Conservation (phyloP, 2,797 vertebrate species). For the Sternotherus odoratus region DNA sequence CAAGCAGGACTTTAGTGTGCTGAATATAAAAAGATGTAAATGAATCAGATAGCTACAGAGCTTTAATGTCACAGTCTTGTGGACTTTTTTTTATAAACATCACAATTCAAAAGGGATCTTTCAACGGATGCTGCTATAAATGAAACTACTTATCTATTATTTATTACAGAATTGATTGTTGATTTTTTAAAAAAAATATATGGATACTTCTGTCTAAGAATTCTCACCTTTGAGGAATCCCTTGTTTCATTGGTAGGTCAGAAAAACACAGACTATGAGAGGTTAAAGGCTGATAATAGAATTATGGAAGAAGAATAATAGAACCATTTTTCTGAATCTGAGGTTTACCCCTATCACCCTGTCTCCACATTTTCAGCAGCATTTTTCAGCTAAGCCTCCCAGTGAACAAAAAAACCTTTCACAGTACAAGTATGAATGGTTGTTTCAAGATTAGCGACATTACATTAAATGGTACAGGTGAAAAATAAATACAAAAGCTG, state of each 20-base stretch:
- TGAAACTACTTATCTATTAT: not conserved
- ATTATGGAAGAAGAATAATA: not conserved
- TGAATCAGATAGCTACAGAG: slow-evolving; percentile 15
- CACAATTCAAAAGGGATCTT: not conserved
- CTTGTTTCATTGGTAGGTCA: not conserved
- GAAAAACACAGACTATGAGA: not conserved
- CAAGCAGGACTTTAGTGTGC: slow-evolving; percentile 45
- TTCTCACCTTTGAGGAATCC: not conserved
- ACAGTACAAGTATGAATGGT: not conserved
- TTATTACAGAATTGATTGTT: not conserved
- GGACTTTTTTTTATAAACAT: not conserved
- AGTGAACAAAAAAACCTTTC: not conserved
- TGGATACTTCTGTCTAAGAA: not conserved
- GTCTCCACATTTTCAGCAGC: not conserved
- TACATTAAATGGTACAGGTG: not conserved
- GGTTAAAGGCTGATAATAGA: not conserved
- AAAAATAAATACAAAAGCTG: not conserved
- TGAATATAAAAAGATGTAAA: slow-evolving; percentile 42
- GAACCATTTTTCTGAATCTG: not conserved
- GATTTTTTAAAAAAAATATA: not conserved
- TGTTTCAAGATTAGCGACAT: not conserved
- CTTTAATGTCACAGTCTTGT: slow-evolving; percentile 10
- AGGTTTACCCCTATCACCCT: not conserved
- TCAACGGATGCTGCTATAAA: not conserved
- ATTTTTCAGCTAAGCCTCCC: not conserved